Evolutionary conservation across 2,888 invertebrate species (phyloP).

Genomic region (Dorcus hopei): DNA sequence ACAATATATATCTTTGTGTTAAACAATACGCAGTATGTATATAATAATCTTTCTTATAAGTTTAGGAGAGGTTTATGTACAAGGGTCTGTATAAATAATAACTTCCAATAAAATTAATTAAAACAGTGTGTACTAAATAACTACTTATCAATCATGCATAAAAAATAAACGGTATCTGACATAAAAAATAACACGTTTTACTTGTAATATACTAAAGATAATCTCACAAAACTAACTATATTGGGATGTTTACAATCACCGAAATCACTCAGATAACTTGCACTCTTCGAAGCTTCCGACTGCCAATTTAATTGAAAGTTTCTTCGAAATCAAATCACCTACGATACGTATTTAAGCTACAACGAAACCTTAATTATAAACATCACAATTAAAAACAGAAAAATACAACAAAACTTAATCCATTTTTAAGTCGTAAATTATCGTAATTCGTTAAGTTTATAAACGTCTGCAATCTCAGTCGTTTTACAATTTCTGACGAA

Average conservation of each 20-base stretch:
- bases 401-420: background rate
- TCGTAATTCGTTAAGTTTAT: background rate
- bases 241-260: slow-evolving; percentile 5
- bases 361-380: background rate
- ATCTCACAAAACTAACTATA: slow-evolving; percentile 5
- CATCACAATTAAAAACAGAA: background rate
- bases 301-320: background rate
- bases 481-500: no score
- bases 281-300: background rate
- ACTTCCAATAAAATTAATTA: slow-evolving; percentile 8
- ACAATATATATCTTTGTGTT: slow-evolving; percentile 16
- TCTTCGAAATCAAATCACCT: no score
- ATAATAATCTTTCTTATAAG: background rate
- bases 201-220: background rate
- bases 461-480: background rate
- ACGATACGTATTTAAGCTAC: no score
- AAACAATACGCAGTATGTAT: slow-evolving; percentile 11
- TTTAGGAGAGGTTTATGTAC: slow-evolving; percentile 1
- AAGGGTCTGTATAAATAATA: slow-evolving; percentile 2
- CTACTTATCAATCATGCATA: slow-evolving; percentile 8
- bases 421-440: background rate
- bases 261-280: background rate
- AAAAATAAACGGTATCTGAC: slow-evolving; percentile 5
- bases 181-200: background rate
- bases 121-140: slow-evolving; percentile 6